These are phyloP conservation scores for Athalia circularis DNA, from an alignment of 2,888 invertebrate genomes.

Conservation along the genomic window DNA sequence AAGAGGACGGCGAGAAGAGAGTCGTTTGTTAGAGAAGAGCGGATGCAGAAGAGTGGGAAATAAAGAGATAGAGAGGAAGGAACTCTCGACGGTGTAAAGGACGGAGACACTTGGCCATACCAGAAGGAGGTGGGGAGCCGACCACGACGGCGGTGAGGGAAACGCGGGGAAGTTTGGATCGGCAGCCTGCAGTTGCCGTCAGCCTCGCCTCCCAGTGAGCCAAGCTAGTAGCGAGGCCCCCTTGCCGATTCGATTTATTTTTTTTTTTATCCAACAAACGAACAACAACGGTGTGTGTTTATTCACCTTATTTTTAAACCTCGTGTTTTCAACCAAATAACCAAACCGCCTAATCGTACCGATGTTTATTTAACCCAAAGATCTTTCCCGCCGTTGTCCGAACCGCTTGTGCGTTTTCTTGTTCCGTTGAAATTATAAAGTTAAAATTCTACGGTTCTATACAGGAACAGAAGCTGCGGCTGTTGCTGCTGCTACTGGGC, in stretches of 20 bases:
- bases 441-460: background rate
- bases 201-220: slow-evolving; percentile 46
- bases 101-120: slow-evolving; percentile 31
- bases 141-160: slow-evolving; percentile 36
- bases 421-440: background rate
- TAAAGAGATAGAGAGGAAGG: slow-evolving; percentile 23
- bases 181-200: slow-evolving; percentile 45
- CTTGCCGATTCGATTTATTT: slow-evolving; percentile 35
- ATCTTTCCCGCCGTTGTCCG: background rate
- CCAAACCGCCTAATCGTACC: background rate
- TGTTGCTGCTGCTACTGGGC: too few species aligned
- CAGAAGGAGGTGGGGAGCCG: slow-evolving; percentile 29
- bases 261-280: slow-evolving; percentile 26
- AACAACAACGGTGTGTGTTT: slow-evolving; percentile 39
- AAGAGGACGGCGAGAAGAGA: background rate
- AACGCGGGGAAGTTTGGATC: slow-evolving; percentile 46
- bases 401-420: background rate
- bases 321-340: background rate
- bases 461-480: background rate
- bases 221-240: slow-evolving; percentile 40
- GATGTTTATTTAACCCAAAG: background rate
- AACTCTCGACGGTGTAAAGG: slow-evolving; percentile 2
- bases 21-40: background rate
- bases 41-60: background rate
- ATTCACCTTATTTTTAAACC: background rate